Evolutionary conservation across 2,888 invertebrate species (phyloP).

Genomic region (Teleiodes luculella): DNA sequence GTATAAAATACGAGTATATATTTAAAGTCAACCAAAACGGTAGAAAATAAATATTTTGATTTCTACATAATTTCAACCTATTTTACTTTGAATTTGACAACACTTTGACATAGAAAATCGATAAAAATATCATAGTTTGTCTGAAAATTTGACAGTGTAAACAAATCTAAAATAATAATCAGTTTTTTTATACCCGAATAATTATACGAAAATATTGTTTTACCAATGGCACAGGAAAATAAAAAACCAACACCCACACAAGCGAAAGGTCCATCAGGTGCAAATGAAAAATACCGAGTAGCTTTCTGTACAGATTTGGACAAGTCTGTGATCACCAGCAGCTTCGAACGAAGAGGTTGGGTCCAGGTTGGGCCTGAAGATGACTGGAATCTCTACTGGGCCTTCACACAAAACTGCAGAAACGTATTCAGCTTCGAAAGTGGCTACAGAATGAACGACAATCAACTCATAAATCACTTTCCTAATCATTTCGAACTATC

Average conservation of each 20-base stretch:
- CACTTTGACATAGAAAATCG: too few relatives aligned
- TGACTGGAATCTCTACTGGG: conserved; percentile 98
- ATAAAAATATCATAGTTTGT: neutral
- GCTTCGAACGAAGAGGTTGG: conserved; percentile 77
- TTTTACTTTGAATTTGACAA: neutral
- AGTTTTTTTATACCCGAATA: neutral
- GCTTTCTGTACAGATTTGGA: conserved; percentile 51
- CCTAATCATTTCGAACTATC: conserved; percentile 97
- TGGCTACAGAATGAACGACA: conserved; percentile 80
- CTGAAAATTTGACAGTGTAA: neutral
- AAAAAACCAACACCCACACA: neutral
- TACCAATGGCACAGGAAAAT: conserved; percentile 1
- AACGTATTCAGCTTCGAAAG: conserved; percentile 83
- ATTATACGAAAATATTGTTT: neutral
- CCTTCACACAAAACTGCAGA: conserved; percentile 91
- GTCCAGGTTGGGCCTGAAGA: conserved; percentile 89
- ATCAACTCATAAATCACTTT: conserved; percentile 96
- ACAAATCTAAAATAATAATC: neutral
- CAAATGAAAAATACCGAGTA: conserved; percentile 15
- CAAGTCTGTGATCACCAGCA: conserved; percentile 46
- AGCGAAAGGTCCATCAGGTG: neutral
- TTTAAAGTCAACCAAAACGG: too few relatives aligned
- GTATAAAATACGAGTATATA: too few relatives aligned
- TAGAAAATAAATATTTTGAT: too few relatives aligned
- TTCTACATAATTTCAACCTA: neutral